A percentile compares a stretch with the other conserved stretches of the same genome.
These are phyloP conservation scores for Euplagia quadripunctaria DNA, from an alignment of 2,888 invertebrate genomes.

Conservation along the genomic window DNA sequence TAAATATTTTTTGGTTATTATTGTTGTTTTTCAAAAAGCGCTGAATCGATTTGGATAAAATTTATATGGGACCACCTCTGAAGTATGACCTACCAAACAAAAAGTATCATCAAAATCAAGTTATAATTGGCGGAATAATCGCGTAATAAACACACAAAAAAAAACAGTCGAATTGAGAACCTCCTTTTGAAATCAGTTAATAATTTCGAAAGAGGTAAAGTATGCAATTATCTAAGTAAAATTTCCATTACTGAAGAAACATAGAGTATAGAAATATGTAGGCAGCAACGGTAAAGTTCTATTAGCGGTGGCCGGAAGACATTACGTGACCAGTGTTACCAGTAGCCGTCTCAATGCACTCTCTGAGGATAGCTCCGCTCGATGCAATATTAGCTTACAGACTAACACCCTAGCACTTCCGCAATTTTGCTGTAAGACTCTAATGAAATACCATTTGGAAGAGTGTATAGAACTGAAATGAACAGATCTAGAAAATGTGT, in stretches of 20 bases:
- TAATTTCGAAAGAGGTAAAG: background rate
- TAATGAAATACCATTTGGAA: conserved; percentile 29
- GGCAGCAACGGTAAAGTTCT: conserved; percentile 67
- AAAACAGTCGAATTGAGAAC: too few relatives aligned
- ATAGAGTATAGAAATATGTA: conserved; percentile 33
- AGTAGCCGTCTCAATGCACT: conserved; percentile 56
- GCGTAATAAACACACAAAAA: too few relatives aligned
- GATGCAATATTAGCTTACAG: conserved; percentile 47
- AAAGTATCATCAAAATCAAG: too few relatives aligned
- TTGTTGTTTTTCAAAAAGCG: too few relatives aligned
- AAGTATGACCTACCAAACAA: too few relatives aligned
- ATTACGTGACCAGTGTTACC: conserved; percentile 68
- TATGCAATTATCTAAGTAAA: conserved; percentile 20
- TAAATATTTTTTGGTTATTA: too few relatives aligned
- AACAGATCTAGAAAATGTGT: background rate
- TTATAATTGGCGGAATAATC: too few relatives aligned
- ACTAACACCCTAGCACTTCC: conserved; percentile 34
- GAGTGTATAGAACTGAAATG: background rate
- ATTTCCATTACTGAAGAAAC: conserved; percentile 35
- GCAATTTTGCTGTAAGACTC: conserved; percentile 36
- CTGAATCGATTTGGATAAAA: too few relatives aligned
- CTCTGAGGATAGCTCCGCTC: conserved; percentile 46
- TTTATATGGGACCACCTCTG: too few relatives aligned
- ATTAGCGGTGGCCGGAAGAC: conserved; percentile 73
- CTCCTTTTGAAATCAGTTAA: too few relatives aligned